A percentile compares a stretch with the other conserved stretches of the same genome.
Conservation (phyloP, 2,888 invertebrate species). For the Eumerus sabulonum region DNA sequence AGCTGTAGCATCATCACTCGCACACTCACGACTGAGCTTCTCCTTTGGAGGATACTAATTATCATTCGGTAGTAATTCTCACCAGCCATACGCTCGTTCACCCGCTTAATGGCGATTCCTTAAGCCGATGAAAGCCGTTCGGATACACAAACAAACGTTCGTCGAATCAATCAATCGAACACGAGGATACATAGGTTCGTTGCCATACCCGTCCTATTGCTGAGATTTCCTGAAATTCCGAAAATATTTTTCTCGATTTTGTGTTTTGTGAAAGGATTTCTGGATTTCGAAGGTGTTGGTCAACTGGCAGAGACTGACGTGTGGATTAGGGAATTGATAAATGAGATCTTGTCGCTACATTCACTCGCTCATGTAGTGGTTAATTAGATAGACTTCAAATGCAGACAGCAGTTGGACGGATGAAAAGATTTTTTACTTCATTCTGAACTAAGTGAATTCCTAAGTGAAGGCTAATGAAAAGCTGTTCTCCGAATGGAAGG, state of each 20-base stretch:
- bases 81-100: slow-evolving; percentile 21
- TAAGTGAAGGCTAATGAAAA: not conserved
- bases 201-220: slow-evolving; percentile 4
- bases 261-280: slow-evolving; percentile 48
- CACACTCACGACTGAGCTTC: slow-evolving; percentile 1
- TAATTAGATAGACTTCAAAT: slow-evolving; percentile 42
- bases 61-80: slow-evolving; percentile 47
- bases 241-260: slow-evolving; percentile 29
- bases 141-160: slow-evolving; percentile 14
- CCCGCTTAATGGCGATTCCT: slow-evolving; percentile 48
- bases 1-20: slow-evolving; percentile 5
- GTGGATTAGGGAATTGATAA: slow-evolving; percentile 63
- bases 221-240: slow-evolving; percentile 40
- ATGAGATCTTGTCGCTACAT: slow-evolving; percentile 19
- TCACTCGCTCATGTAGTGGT: no score
- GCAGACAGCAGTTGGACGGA: slow-evolving; percentile 5
- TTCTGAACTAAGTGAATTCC: no score
- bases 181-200: slow-evolving; percentile 10
- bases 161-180: slow-evolving; percentile 63
- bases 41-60: slow-evolving; percentile 51
- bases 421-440: no score
- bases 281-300: slow-evolving; percentile 21
- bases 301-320: slow-evolving; percentile 59
- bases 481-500: slow-evolving; percentile 1
- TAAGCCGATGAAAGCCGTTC: slow-evolving; percentile 58